These are phyloP conservation scores for Cosmorhoe ocellata DNA, from an alignment of 2,888 invertebrate genomes.

Conservation along the genomic window DNA sequence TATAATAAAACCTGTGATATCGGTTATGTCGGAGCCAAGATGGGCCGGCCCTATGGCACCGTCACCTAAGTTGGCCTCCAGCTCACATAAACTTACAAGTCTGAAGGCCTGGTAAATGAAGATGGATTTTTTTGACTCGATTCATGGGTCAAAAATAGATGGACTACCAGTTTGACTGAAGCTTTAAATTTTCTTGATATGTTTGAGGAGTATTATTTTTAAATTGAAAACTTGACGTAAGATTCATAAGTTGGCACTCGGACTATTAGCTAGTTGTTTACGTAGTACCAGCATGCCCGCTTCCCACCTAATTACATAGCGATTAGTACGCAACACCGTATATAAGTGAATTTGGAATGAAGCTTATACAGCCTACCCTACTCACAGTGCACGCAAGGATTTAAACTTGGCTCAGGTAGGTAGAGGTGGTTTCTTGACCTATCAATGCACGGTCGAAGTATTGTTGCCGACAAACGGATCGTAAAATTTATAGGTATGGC, in stretches of 20 bases:
- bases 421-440: constrained; percentile 34
- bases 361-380: constrained; percentile 22
- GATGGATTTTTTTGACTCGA: no score
- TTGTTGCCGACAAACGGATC: constrained; percentile 48
- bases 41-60: no score
- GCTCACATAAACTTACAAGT: no score
- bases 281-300: constrained; percentile 38
- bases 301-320: constrained; percentile 49
- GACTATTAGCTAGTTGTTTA: constrained; percentile 41
- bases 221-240: background rate
- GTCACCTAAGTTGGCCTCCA: no score
- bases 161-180: no score
- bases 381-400: constrained; percentile 30
- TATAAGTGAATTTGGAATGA: constrained; percentile 19
- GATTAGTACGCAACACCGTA: constrained; percentile 49
- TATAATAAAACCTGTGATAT: no score
- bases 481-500: constrained; percentile 47
- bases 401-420: constrained; percentile 40
- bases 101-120: no score
- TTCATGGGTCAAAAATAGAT: no score
- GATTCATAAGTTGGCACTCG: background rate
- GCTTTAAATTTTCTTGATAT: no score
- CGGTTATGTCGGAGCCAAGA: no score
- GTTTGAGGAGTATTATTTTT: no score
- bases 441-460: constrained; percentile 47